Conservation (phyloP, 2,888 invertebrate species). For the Mythimna loreyi region DNA sequence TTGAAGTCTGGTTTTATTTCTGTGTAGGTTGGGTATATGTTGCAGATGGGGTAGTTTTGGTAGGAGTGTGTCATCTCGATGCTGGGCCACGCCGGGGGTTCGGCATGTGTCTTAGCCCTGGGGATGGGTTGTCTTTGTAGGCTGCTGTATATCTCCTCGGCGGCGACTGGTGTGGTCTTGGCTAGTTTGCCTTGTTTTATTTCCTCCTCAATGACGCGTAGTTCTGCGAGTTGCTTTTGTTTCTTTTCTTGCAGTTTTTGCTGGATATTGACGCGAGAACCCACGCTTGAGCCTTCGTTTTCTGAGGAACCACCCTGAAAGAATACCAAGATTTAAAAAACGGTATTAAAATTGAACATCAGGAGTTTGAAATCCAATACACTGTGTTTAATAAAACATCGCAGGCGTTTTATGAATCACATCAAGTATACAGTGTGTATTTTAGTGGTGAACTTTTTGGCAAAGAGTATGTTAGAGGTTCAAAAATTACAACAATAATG, state of each 20-base stretch:
- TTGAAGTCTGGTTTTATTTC: slow-evolving; percentile 84
- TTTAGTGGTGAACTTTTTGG: too few relatives aligned
- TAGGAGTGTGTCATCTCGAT: slow-evolving; percentile 86
- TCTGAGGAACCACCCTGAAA: slow-evolving; percentile 92
- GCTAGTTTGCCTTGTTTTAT: slow-evolving; percentile 95
- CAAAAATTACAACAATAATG: too few relatives aligned
- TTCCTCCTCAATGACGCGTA: slow-evolving; percentile 95
- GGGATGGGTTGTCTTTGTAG: slow-evolving; percentile 93
- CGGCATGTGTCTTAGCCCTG: slow-evolving; percentile 92
- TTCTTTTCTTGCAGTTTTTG: slow-evolving; percentile 97
- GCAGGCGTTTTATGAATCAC: too few relatives aligned
- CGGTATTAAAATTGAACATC: too few relatives aligned
- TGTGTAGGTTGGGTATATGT: slow-evolving; percentile 84
- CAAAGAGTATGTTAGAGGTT: too few relatives aligned
- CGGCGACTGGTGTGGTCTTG: slow-evolving; percentile 88
- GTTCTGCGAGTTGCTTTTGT: slow-evolving; percentile 95
- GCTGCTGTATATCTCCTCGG: slow-evolving; percentile 90
- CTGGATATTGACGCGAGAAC: slow-evolving; percentile 95
- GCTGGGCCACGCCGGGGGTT: slow-evolving; percentile 89
- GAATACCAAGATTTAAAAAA: background rate
- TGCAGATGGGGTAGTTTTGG: slow-evolving; percentile 87
- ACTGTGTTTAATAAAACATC: too few relatives aligned
- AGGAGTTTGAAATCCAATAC: too few relatives aligned
- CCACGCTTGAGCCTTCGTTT: slow-evolving; percentile 94
- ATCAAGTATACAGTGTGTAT: too few relatives aligned